A percentile compares a stretch with the other conserved stretches of the same genome.
These are phyloP conservation scores for Hypomecis punctinalis DNA, from an alignment of 2,888 invertebrate genomes.

Conservation along the genomic window DNA sequence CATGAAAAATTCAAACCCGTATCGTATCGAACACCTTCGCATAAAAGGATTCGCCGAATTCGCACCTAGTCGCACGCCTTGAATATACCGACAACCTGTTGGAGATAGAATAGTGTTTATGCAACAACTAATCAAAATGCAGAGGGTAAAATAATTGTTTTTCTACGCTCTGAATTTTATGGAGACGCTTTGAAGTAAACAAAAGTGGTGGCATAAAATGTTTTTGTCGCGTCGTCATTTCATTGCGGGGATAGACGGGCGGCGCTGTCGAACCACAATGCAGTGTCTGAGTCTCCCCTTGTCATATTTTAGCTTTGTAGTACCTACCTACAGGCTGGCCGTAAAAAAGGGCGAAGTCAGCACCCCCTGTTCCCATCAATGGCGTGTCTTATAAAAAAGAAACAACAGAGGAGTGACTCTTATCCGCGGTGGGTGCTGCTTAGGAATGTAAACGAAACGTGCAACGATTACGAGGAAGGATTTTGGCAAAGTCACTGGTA, in stretches of 20 bases:
- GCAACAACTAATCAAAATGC: constrained; percentile 2
- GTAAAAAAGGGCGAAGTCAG: constrained; percentile 69
- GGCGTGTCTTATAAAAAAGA: constrained; percentile 49
- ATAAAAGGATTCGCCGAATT: constrained; percentile 41
- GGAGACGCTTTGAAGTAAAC: constrained; percentile 67
- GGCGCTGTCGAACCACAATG: constrained; percentile 50
- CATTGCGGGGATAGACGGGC: constrained; percentile 46
- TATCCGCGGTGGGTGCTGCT: constrained; percentile 23
- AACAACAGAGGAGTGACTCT: constrained; percentile 38
- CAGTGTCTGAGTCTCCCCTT: constrained; percentile 57
- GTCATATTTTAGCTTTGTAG: constrained; percentile 70
- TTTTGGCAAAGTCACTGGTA: background rate
- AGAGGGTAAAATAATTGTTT: constrained; percentile 31
- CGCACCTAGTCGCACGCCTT: constrained; percentile 25
- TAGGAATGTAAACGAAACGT: constrained; percentile 27
- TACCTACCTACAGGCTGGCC: constrained; percentile 51
- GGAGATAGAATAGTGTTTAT: constrained; percentile 17
- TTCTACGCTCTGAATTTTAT: constrained; percentile 42
- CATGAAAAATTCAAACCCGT: constrained; percentile 45
- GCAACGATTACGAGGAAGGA: constrained; percentile 6
- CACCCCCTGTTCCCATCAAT: constrained; percentile 53
- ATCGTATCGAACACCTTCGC: constrained; percentile 40
- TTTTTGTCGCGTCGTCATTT: constrained; percentile 67
- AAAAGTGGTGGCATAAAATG: constrained; percentile 75
- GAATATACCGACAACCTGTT: constrained; percentile 23